phyloP scores from a whole-genome alignment of 2,888 invertebrate genomes.

The Microdon myrmicae region DNA sequence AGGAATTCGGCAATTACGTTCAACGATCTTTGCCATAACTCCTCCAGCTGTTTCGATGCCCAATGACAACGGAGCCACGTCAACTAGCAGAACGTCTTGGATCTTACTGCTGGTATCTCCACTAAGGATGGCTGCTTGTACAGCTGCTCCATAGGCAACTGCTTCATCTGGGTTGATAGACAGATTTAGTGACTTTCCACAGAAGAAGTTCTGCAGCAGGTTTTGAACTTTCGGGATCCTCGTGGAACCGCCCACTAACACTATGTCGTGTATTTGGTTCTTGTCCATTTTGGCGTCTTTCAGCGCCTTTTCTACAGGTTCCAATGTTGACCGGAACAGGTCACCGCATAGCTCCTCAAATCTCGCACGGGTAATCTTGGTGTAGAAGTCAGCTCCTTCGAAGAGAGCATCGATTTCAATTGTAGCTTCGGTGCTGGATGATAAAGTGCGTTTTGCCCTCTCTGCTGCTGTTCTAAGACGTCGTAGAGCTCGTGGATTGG shows the following conservation, averaged over 20 bases:
- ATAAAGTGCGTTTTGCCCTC: constrained; percentile 78
- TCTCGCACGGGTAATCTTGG: constrained; percentile 78
- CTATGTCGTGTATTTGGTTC: constrained; percentile 79
- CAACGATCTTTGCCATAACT: constrained; percentile 82
- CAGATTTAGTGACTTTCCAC: constrained; percentile 76
- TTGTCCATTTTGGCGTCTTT: constrained; percentile 84
- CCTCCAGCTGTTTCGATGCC: constrained; percentile 84
- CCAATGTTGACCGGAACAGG: constrained; percentile 77
- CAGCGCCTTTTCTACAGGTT: constrained; percentile 82
- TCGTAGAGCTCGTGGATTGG: constrained; percentile 73
- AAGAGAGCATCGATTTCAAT: constrained; percentile 82
- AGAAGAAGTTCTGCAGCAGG: constrained; percentile 79
- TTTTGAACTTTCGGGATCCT: constrained; percentile 83
- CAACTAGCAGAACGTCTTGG: constrained; percentile 78
- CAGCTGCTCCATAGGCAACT: constrained; percentile 82
- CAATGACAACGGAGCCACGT: constrained; percentile 76
- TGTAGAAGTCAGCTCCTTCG: constrained; percentile 79
- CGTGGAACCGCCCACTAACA: constrained; percentile 84
- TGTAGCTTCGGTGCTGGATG: constrained; percentile 79
- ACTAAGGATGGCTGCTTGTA: constrained; percentile 78
- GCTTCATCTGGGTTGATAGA: constrained; percentile 86
- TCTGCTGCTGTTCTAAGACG: constrained; percentile 78
- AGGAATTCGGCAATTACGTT: constrained; percentile 77
- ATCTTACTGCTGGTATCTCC: constrained; percentile 78
- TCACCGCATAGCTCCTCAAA: constrained; percentile 81